Conservation (phyloP, 2,888 invertebrate genomes). For the Carpatolechia fugitivella region DNA sequence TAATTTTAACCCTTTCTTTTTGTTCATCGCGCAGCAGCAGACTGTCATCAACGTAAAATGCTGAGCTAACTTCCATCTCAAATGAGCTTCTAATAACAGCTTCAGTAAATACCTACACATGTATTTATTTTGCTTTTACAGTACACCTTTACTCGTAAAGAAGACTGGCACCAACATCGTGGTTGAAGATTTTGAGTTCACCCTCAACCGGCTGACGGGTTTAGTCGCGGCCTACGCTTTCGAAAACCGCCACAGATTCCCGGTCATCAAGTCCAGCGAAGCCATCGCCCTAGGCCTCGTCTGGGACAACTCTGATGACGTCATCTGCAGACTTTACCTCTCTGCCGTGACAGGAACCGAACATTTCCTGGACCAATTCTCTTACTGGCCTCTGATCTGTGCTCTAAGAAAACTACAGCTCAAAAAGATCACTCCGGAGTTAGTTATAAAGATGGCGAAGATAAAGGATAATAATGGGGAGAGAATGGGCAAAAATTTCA, state of each 20-base stretch:
- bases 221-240: conserved; percentile 46
- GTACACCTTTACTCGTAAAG: conserved; percentile 43
- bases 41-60: too few relatives aligned
- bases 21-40: too few relatives aligned
- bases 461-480: conserved; percentile 42
- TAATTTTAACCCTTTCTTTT: too few relatives aligned
- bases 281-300: conserved; percentile 38
- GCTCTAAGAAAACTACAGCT: conserved; percentile 45
- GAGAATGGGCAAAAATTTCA: conserved; percentile 36
- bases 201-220: conserved; percentile 46
- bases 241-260: conserved; percentile 42
- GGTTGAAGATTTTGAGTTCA: conserved; percentile 47
- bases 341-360: conserved; percentile 49
- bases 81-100: too few relatives aligned
- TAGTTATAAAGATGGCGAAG: conserved; percentile 44
- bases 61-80: too few relatives aligned
- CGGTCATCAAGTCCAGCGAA: conserved; percentile 37
- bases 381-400: conserved; percentile 46
- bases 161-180: conserved; percentile 38
- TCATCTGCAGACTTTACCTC: conserved; percentile 40
- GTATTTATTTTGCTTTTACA: conserved; percentile 26
- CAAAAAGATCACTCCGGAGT: conserved; percentile 42
- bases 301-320: conserved; percentile 39
- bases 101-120: too few relatives aligned
- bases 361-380: conserved; percentile 47